Evolutionary conservation across 1,140 invertebrate species (phyloP).

Genomic region (Tenebrio molitor): DNA sequence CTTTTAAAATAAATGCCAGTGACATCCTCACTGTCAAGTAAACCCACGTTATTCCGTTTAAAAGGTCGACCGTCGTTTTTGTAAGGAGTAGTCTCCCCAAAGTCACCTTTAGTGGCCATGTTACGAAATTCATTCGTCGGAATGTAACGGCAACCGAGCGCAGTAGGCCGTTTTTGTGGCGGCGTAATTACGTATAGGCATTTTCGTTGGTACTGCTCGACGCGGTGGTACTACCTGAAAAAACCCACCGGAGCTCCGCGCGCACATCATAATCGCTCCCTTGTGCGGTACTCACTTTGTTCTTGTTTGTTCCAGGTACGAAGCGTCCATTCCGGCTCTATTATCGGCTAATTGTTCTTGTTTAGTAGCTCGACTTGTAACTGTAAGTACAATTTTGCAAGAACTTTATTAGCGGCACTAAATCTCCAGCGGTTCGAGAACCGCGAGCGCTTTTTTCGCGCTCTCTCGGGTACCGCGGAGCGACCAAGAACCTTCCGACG

Average conservation of each 20-base stretch:
- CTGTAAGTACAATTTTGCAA: slow-evolving; percentile 42
- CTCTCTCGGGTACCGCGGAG: slow-evolving; percentile 7
- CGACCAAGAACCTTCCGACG: slow-evolving; percentile 45
- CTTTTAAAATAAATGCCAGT: slow-evolving; percentile 56
- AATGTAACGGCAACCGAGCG: slow-evolving; percentile 32
- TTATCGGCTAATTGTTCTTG: slow-evolving; percentile 43
- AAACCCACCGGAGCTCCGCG: too few relatives aligned
- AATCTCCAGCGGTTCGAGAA: slow-evolving; percentile 4
- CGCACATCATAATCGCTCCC: slow-evolving; percentile 14
- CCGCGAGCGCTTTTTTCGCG: neutral
- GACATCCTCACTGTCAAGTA: slow-evolving; percentile 58
- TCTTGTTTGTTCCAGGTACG: slow-evolving; percentile 46
- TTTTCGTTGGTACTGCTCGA: too few relatives aligned
- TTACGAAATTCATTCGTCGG: slow-evolving; percentile 48
- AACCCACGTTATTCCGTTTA: slow-evolving; percentile 56
- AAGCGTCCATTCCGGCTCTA: slow-evolving; percentile 7
- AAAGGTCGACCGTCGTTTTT: slow-evolving; percentile 41
- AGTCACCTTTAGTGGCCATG: slow-evolving; percentile 30
- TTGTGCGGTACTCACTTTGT: neutral
- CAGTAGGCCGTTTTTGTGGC: too few relatives aligned
- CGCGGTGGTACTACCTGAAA: too few relatives aligned
- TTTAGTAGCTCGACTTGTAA: slow-evolving; percentile 25
- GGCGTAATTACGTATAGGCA: too few relatives aligned
- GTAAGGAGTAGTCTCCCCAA: slow-evolving; percentile 32
- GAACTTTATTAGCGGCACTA: slow-evolving; percentile 30